These are phyloP conservation scores for Oryzias melastigma DNA, from an alignment of 2,113 vertebrate genomes.

Conservation along the genomic window DNA sequence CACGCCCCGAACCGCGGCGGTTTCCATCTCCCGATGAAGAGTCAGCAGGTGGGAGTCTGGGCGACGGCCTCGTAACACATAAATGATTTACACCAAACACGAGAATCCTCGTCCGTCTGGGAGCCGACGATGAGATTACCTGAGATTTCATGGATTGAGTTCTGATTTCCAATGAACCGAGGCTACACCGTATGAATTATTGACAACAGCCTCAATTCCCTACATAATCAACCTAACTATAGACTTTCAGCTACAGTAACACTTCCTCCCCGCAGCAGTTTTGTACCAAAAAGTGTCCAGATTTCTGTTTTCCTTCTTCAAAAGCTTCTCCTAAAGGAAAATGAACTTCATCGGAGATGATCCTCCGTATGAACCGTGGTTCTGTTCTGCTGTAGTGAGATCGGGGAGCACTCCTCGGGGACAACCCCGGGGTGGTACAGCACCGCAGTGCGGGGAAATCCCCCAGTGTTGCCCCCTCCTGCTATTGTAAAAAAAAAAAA, in stretches of 20 bases:
- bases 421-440: conserved; percentile 40
- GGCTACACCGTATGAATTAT: conserved; percentile 48
- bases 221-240: not conserved
- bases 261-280: not conserved
- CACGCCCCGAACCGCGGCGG: not conserved
- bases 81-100: conserved; percentile 63
- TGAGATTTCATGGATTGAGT: conserved; percentile 13
- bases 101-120: conserved; percentile 59
- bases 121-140: conserved; percentile 56
- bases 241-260: conserved; percentile 39
- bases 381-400: conserved; percentile 45
- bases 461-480: conserved; percentile 33
- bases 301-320: too few species aligned
- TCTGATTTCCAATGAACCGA: conserved; percentile 25
- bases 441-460: conserved; percentile 61
- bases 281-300: too few species aligned
- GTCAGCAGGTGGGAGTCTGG: conserved; percentile 36
- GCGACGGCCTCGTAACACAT: conserved; percentile 26
- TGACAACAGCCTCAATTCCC: conserved; percentile 36
- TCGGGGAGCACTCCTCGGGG: conserved; percentile 42
- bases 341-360: too few species aligned
- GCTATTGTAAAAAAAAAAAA: conserved; percentile 57
- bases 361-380: conserved; percentile 46
- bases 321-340: too few species aligned
- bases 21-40: conserved; percentile 18